A percentile compares a stretch with the other conserved stretches of the same genome.
phyloP scores from a whole-genome alignment of 2,113 vertebrate genomes.

The Microtus ochrogaster region DNA sequence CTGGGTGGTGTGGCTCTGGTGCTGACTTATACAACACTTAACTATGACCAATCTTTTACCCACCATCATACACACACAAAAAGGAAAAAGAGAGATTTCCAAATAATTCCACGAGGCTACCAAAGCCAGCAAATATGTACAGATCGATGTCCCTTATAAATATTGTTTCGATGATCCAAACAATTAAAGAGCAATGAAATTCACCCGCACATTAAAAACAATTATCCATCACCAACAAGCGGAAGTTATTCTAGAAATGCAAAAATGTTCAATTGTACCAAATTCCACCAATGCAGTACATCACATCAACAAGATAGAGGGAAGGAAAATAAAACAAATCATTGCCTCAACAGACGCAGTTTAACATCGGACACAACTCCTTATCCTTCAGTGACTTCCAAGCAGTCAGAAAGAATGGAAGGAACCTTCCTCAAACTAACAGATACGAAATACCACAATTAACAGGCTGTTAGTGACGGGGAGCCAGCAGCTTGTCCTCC shows the following conservation, averaged over 20 bases:
- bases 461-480: not conserved
- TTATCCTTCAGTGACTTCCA: not conserved
- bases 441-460: not conserved
- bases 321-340: not conserved
- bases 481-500: not conserved
- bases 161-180: not conserved
- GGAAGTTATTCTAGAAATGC: constrained; percentile 1
- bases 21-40: not conserved
- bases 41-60: not conserved
- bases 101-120: not conserved
- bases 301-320: not conserved
- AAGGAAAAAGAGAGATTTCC: not conserved
- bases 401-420: not conserved
- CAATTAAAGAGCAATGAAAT: not conserved
- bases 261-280: not conserved
- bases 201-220: not conserved
- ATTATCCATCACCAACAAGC: not conserved
- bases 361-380: not conserved
- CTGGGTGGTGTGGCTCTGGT: not conserved
- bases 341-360: not conserved
- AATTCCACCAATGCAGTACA: not conserved
- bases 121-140: not conserved
- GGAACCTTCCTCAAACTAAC: not conserved
- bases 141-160: not conserved
- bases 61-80: not conserved